phyloP scores from a whole-genome alignment of 1,140 invertebrate species.

The Hyles vespertilio region DNA sequence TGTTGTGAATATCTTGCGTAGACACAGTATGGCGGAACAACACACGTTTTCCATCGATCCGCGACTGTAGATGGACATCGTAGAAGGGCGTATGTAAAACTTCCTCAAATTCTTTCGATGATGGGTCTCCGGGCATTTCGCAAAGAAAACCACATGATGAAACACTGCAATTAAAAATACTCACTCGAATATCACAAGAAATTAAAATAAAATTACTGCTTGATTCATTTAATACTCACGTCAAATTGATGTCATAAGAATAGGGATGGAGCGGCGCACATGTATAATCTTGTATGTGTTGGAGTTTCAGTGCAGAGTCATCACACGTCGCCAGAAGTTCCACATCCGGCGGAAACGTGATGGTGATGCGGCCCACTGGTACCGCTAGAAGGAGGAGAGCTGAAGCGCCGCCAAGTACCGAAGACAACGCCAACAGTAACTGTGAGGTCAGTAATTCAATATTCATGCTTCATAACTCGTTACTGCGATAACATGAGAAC shows the following conservation, averaged over 20 bases:
- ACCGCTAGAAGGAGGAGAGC: conserved; percentile 82
- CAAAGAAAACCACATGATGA: conserved; percentile 79
- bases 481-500: too few relatives aligned
- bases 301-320: conserved; percentile 57
- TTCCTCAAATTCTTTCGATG: conserved; percentile 64
- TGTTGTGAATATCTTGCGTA: conserved; percentile 46
- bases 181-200: background rate
- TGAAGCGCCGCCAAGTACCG: conserved; percentile 80
- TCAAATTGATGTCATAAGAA: conserved; percentile 63
- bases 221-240: conserved; percentile 40
- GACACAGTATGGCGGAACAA: conserved; percentile 55
- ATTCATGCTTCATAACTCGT: too few relatives aligned
- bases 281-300: conserved; percentile 74
- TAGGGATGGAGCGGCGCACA: conserved; percentile 72
- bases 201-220: background rate
- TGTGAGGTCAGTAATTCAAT: conserved; percentile 43
- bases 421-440: conserved; percentile 83
- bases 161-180: conserved; percentile 44
- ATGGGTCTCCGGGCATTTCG: conserved; percentile 60
- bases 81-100: conserved; percentile 76
- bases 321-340: conserved; percentile 77
- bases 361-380: conserved; percentile 82
- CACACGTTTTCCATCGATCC: conserved; percentile 54
- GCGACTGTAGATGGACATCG: conserved; percentile 71
- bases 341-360: conserved; percentile 79